These are phyloP conservation scores for Neoseiulus cucumeris DNA, from an alignment of 1,140 invertebrate species.

Conservation along the genomic window DNA sequence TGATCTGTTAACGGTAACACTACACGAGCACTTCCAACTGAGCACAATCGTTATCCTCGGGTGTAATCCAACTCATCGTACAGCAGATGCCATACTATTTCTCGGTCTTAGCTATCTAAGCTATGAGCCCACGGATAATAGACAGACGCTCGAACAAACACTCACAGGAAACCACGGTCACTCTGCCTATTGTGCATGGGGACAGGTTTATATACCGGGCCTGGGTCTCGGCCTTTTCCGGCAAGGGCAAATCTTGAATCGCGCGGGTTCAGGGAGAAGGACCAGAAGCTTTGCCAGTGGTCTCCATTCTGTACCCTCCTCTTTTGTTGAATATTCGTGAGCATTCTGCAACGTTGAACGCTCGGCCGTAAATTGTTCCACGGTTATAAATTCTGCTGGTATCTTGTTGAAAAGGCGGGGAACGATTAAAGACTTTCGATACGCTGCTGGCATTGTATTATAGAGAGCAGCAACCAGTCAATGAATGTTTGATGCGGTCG, in stretches of 20 bases:
- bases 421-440: no score
- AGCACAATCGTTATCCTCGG: background rate
- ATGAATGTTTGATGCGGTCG: no score
- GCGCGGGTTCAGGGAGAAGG: no score
- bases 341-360: no score
- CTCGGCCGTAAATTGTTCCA: no score
- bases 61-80: background rate
- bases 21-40: background rate
- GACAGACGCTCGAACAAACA: background rate
- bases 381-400: no score
- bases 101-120: background rate
- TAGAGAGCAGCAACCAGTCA: no score
- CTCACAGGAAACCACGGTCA: conserved; percentile 4
- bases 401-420: no score
- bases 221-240: background rate
- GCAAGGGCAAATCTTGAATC: conserved; percentile 3
- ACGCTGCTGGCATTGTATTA: no score
- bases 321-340: no score
- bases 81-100: background rate
- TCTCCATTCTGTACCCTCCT: no score
- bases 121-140: background rate
- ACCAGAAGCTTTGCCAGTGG: no score
- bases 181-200: conserved; percentile 6
- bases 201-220: conserved; percentile 11
- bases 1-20: background rate